phyloP scores from a whole-genome alignment of 2,113 vertebrate species.

The Indicator maculatus region DNA sequence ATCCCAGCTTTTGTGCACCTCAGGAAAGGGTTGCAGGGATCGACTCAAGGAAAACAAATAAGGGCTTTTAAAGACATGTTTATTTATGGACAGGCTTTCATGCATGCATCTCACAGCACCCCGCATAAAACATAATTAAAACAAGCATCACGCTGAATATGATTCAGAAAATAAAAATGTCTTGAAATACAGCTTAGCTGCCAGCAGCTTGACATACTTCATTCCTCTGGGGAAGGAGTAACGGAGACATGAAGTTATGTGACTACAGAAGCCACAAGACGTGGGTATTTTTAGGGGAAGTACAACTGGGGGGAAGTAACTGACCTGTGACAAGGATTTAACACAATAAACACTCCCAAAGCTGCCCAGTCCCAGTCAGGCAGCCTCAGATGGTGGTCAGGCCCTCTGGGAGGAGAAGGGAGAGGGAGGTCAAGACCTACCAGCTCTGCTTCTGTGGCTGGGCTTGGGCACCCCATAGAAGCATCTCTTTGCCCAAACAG shows the following conservation, averaged over 20 bases:
- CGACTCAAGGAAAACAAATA: slow-evolving; percentile 23
- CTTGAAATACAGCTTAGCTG: slow-evolving; percentile 30
- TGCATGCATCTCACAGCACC: slow-evolving; percentile 11
- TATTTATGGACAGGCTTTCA: slow-evolving; percentile 46
- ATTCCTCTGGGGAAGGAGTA: slow-evolving; percentile 29
- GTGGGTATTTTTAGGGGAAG: slow-evolving; percentile 40
- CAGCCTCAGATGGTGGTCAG: not conserved
- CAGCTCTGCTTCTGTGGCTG: not conserved
- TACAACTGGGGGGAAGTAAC: not conserved
- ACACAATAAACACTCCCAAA: not conserved
- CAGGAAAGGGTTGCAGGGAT: not conserved
- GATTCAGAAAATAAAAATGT: slow-evolving; percentile 67
- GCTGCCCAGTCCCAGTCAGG: not conserved
- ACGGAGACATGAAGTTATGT: slow-evolving; percentile 13
- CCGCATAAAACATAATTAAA: slow-evolving; percentile 49
- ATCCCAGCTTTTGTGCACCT: not conserved
- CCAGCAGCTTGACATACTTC: slow-evolving; percentile 37
- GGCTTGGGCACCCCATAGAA: fast-evolving
- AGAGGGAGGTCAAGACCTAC: not conserved
- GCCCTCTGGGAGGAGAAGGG: not conserved
- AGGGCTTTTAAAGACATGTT: slow-evolving; percentile 13
- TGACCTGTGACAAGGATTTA: slow-evolving; percentile 36
- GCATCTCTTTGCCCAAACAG: not conserved
- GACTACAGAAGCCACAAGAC: slow-evolving; percentile 30
- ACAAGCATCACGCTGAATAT: slow-evolving; percentile 34